Conservation (phyloP, 2,888 invertebrate genomes). For the Drosophila melanocephala region DNA sequence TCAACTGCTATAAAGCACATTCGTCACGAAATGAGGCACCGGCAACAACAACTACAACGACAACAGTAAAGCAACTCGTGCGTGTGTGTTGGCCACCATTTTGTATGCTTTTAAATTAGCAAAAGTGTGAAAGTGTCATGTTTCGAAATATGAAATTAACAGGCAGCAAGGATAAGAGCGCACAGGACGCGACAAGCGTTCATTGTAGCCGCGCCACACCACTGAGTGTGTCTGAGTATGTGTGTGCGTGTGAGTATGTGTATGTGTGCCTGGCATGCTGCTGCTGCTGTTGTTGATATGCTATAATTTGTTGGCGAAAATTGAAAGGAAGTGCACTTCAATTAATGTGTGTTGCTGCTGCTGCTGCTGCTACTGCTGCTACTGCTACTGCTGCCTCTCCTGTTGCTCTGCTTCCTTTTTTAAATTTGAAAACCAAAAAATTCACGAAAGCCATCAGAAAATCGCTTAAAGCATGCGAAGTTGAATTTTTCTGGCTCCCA, state of each 20-base stretch:
- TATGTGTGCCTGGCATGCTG: conserved; percentile 23
- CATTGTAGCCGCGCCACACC: conserved; percentile 19
- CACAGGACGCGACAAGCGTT: conserved; percentile 19
- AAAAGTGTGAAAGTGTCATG: conserved; percentile 84
- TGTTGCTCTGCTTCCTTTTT: conserved; percentile 11
- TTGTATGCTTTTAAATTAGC: conserved; percentile 83
- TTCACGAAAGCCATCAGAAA: conserved; percentile 2
- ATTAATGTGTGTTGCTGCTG: conserved; percentile 53
- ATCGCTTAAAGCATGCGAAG: conserved; percentile 7
- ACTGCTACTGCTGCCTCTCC: conserved; percentile 12
- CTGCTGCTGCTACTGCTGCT: not conserved
- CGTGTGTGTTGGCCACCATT: conserved; percentile 75
- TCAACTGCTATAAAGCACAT: conserved; percentile 63
- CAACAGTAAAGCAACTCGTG: conserved; percentile 45
- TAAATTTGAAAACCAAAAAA: conserved; percentile 15
- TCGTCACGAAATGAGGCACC: conserved; percentile 72
- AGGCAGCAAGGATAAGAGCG: conserved; percentile 35
- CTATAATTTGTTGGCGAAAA: conserved; percentile 72
- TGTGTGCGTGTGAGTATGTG: not conserved
- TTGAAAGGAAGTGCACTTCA: conserved; percentile 80
- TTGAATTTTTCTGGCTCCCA: not conserved
- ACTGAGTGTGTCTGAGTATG: not conserved
- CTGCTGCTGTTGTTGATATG: conserved; percentile 61
- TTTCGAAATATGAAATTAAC: conserved; percentile 82
- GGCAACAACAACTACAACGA: not conserved